phyloP scores from a whole-genome alignment of 92 coral and sea anemone genomes.

The Phenganax stokvisi region DNA sequence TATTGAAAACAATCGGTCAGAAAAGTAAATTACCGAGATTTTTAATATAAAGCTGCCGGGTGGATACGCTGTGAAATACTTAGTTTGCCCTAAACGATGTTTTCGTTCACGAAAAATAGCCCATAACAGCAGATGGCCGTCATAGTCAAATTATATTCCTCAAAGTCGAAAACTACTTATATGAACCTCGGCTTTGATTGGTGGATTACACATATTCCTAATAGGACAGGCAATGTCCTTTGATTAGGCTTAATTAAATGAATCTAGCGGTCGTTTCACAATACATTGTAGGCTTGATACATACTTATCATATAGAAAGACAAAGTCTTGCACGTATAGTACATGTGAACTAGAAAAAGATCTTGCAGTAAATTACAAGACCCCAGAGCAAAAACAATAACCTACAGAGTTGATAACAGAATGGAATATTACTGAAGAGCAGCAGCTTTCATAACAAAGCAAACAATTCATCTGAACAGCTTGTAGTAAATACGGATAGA shows the following conservation, averaged over 20 bases:
- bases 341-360: not conserved
- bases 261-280: not conserved
- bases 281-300: not conserved
- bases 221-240: not conserved
- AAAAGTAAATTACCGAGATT: not conserved
- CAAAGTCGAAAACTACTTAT: not conserved
- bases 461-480: slow-evolving; percentile 20
- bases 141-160: slow-evolving; percentile 3
- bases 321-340: not conserved
- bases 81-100: slow-evolving; percentile 21
- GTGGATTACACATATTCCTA: not conserved
- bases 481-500: not conserved
- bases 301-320: not conserved
- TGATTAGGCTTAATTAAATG: slow-evolving; percentile 14
- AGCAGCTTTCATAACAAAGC: slow-evolving; percentile 11
- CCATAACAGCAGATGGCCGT: slow-evolving; percentile 21
- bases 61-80: not conserved
- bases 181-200: not conserved
- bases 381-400: not conserved
- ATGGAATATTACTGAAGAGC: not conserved
- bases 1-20: not conserved
- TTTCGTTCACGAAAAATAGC: not conserved
- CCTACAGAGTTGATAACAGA: not conserved
- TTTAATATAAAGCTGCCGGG: not conserved
- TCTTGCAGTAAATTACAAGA: not conserved